Conservation (phyloP, 1,140 invertebrate species). For the Drosophila nigrodunni region DNA sequence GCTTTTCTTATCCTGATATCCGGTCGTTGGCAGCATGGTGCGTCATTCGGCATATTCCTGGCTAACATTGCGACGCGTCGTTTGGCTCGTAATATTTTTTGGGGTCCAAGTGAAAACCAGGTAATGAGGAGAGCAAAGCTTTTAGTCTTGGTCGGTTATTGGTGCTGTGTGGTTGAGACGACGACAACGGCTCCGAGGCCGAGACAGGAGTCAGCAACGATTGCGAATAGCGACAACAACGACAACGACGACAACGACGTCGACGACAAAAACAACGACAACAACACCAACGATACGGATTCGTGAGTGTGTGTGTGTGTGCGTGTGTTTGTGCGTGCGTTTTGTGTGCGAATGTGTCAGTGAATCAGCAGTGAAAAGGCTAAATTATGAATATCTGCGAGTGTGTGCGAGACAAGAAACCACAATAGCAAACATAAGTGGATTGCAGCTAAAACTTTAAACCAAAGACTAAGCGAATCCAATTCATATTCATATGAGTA, state of each 20-base stretch:
- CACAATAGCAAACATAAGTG: conserved; percentile 28
- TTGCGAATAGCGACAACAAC: conserved; percentile 21
- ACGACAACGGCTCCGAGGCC: conserved; percentile 56
- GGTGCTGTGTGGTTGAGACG: conserved; percentile 80
- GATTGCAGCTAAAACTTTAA: conserved; percentile 26
- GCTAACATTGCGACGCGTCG: conserved; percentile 5
- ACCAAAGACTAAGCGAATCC: conserved; percentile 21
- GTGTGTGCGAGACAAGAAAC: conserved; percentile 25
- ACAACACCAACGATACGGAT: conserved; percentile 3
- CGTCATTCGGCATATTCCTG: conserved; percentile 20
- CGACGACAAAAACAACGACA: conserved; percentile 24
- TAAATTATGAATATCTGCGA: conserved; percentile 65
- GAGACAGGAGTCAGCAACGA: conserved; percentile 25
- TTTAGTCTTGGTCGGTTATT: conserved; percentile 82
- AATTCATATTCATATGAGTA: conserved; percentile 29
- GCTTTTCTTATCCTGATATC: conserved; percentile 67
- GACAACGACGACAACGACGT: conserved; percentile 20
- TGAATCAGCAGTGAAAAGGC: conserved; percentile 47
- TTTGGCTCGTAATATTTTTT: conserved; percentile 14
- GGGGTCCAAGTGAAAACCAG: conserved; percentile 71
- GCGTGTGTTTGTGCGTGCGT: background rate
- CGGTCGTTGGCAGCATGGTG: conserved; percentile 54
- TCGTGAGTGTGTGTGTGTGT: conserved; percentile 21
- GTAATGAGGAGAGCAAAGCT: conserved; percentile 81
- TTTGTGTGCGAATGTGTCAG: conserved; percentile 30